These are phyloP conservation scores for Oryzias woworae DNA, from an alignment of 2,113 vertebrate species.

Conservation along the genomic window DNA sequence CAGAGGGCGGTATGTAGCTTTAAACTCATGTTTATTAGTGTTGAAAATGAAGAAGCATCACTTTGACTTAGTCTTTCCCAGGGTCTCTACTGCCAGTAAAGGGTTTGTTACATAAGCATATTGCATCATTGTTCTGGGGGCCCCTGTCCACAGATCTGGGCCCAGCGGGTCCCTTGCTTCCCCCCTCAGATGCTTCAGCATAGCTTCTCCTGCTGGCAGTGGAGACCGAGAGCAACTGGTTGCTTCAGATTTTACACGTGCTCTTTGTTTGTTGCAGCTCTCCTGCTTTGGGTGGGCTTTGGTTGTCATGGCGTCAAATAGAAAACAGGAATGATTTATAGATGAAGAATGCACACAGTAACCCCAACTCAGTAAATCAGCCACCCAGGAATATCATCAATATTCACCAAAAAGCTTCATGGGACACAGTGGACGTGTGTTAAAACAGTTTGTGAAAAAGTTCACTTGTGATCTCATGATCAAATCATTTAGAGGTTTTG, in stretches of 20 bases:
- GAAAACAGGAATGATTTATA: constrained; percentile 51
- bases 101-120: constrained; percentile 58
- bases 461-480: neutral
- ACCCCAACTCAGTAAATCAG: constrained; percentile 38
- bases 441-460: neutral
- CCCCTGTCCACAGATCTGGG: constrained; percentile 17
- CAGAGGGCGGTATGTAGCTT: too few species aligned
- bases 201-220: constrained; percentile 45
- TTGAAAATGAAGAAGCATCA: neutral
- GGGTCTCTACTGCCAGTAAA: constrained; percentile 36
- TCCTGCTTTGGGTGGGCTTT: constrained; percentile 39
- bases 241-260: neutral
- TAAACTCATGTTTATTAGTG: too few species aligned
- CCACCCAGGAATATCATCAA: constrained; percentile 17
- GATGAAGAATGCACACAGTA: constrained; percentile 29
- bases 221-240: constrained; percentile 23
- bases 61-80: constrained; percentile 15
- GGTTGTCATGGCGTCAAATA: constrained; percentile 47
- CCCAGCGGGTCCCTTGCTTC: constrained; percentile 23
- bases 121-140: constrained; percentile 62
- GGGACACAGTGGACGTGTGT: constrained; percentile 5
- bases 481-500: neutral
- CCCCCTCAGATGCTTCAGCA: constrained; percentile 22
- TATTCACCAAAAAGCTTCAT: constrained; percentile 7
- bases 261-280: constrained; percentile 18